Percentiles rank a stretch among this genome's conserved stretches.
phyloP scores from a whole-genome alignment of 2,113 vertebrate species.

The Halcyon malimbica region DNA sequence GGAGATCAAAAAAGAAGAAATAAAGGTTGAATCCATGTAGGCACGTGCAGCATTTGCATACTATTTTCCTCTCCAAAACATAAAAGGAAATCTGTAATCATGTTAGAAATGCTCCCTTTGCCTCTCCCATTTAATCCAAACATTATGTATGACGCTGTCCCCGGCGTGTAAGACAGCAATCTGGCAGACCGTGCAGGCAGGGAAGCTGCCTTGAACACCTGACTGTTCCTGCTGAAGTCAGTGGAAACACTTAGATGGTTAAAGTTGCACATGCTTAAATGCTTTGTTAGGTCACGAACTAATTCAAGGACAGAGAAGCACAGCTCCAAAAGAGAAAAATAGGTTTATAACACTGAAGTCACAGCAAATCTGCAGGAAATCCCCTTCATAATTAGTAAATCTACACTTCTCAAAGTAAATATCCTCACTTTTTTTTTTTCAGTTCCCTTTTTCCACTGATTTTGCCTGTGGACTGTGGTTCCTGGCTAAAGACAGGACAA shows the following conservation, averaged over 20 bases:
- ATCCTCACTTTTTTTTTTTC: not conserved
- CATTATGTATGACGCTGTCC: not conserved
- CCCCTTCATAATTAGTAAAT: not conserved
- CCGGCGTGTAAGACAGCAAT: not conserved
- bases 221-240: not conserved
- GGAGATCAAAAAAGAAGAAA: slow-evolving; percentile 7
- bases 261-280: not conserved
- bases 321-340: not conserved
- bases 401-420: not conserved
- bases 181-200: not conserved
- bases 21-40: not conserved
- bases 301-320: not conserved
- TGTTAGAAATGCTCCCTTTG: slow-evolving; percentile 45
- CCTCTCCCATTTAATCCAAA: slow-evolving; percentile 11
- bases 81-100: slow-evolving; percentile 43
- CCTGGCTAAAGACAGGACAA: not conserved
- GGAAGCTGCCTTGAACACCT: not conserved
- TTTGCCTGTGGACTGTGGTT: not conserved
- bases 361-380: not conserved
- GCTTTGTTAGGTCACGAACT: not conserved
- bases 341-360: not conserved
- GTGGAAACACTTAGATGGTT: not conserved
- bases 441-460: not conserved
- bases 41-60: slow-evolving; percentile 21
- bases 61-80: slow-evolving; percentile 29